Base-by-base conservation (phyloP, 2,113 vertebrate species). In the Cavia porcellus region DNA sequence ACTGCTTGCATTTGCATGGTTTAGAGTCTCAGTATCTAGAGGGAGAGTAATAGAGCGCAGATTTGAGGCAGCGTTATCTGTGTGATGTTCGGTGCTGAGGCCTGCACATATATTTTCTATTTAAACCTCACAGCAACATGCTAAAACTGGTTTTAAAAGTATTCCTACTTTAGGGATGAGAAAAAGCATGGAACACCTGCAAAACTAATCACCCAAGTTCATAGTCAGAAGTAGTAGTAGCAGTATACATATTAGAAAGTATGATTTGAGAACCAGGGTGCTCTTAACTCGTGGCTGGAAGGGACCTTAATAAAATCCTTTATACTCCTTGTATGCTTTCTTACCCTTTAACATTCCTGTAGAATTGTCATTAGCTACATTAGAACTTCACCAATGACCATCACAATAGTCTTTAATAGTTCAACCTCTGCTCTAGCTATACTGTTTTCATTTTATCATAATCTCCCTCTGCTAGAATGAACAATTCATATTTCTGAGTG, bases 61-160 rank as follows among this genome's bases (percentile, higher is more conserved):
- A 87, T 90, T 81, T 32, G 66, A 52, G 15, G 74, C 17, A 17
- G 9, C n/a, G 25, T 95, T 93, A 28, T 57, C 59, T 88, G 2
- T 86, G 47, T 52, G 57, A 89, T 93, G 15, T 10, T 45, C 68
- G 77, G 12, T 32, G 17, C 70, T 74, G 61, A 88, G 5, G 22
- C 6, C 7, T 92, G 94, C 57, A 79, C 74, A 45, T 20, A 55
- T 32, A 28, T 61, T 50, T 81, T 55, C 64, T 61, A 14, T 83
- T 94, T 93, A 96, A 92, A 92, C 3, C 19, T 83, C 52, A 87
- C 28, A 94, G 19, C 74, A 94, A 75, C 80, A 59, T 95, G 61
- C 74, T 72, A 38, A 89, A 92, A 84, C 84, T 35, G 22, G 38
- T 62, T 92, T 22, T 79, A 74, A 95, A 95, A 64, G n/a, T 55